Percentiles rank a stretch among this genome's conserved stretches.
These are phyloP conservation scores for Myotis myotis DNA, from an alignment of 2,797 vertebrate species.

Conservation along the genomic window DNA sequence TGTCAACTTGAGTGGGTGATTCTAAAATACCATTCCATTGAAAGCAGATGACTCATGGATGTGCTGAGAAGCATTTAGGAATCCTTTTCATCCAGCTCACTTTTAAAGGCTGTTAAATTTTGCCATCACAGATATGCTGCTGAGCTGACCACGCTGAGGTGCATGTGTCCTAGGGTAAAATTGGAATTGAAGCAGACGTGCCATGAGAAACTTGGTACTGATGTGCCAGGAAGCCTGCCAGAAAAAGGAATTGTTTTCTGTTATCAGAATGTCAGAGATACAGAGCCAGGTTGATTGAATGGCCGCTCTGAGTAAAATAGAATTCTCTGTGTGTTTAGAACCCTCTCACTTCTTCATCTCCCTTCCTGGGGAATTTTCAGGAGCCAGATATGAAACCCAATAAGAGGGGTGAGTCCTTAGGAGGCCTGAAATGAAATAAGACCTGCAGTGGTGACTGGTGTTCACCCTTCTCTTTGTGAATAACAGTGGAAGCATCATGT, in stretches of 20 bases:
- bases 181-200: slow-evolving; percentile 59
- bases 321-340: slow-evolving; percentile 45
- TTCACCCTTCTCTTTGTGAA: neutral
- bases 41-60: slow-evolving; percentile 62
- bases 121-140: slow-evolving; percentile 47
- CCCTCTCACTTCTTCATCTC: slow-evolving; percentile 46
- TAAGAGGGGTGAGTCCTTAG: neutral
- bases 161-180: slow-evolving; percentile 59
- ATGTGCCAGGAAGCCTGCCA: slow-evolving; percentile 39
- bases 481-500: neutral
- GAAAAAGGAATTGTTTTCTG: slow-evolving; percentile 66
- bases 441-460: neutral
- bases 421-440: neutral
- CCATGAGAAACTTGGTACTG: slow-evolving; percentile 39
- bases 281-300: slow-evolving; percentile 37
- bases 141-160: slow-evolving; percentile 60
- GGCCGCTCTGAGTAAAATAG: slow-evolving; percentile 49
- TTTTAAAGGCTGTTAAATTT: slow-evolving; percentile 63
- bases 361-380: slow-evolving; percentile 34
- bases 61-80: slow-evolving; percentile 46
- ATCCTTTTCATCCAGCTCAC: slow-evolving; percentile 49
- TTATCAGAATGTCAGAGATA: slow-evolving; percentile 59
- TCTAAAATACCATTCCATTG: slow-evolving; percentile 59
- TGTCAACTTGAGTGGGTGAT: slow-evolving; percentile 63
- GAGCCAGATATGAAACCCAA: neutral